Conservation (phyloP, 1,140 invertebrate species). For the Teleopsis dalmanni region DNA sequence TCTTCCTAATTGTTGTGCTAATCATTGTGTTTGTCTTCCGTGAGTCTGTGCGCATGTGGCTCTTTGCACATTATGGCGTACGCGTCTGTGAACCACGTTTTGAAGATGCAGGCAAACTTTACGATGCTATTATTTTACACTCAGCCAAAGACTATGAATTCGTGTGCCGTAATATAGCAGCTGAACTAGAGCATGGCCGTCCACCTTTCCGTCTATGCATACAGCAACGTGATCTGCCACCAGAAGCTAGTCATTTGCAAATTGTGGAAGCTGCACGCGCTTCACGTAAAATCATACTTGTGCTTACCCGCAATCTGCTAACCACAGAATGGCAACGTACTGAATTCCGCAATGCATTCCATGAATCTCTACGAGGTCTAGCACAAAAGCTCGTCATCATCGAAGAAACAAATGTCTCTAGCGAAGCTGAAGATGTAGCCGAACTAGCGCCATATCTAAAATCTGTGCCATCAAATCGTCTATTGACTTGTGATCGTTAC, state of each 20-base stretch:
- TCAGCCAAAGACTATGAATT: slow-evolving; percentile 88
- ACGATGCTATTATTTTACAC: slow-evolving; percentile 89
- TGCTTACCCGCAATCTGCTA: slow-evolving; percentile 75
- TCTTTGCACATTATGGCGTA: slow-evolving; percentile 82
- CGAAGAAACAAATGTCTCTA: slow-evolving; percentile 66
- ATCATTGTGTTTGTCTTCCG: slow-evolving; percentile 75
- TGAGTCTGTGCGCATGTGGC: slow-evolving; percentile 78
- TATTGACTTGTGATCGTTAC: slow-evolving; percentile 81
- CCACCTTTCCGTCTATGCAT: slow-evolving; percentile 74
- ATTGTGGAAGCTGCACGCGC: slow-evolving; percentile 82
- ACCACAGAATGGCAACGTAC: slow-evolving; percentile 80
- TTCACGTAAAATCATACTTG: slow-evolving; percentile 68
- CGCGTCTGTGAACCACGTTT: slow-evolving; percentile 55
- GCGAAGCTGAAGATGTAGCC: slow-evolving; percentile 74
- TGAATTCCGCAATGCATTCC: slow-evolving; percentile 74
- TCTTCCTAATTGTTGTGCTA: slow-evolving; percentile 65
- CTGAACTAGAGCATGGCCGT: slow-evolving; percentile 70
- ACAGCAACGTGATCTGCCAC: slow-evolving; percentile 72
- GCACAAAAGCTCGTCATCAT: slow-evolving; percentile 80
- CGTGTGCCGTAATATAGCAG: slow-evolving; percentile 72
- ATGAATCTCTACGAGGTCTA: slow-evolving; percentile 76
- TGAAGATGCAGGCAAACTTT: slow-evolving; percentile 76
- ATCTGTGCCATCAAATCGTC: slow-evolving; percentile 64
- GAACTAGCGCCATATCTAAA: slow-evolving; percentile 83
- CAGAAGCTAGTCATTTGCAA: slow-evolving; percentile 61